phyloP scores from a whole-genome alignment of 2,797 vertebrate genomes.

The Cynodonichthys magdalenae region DNA sequence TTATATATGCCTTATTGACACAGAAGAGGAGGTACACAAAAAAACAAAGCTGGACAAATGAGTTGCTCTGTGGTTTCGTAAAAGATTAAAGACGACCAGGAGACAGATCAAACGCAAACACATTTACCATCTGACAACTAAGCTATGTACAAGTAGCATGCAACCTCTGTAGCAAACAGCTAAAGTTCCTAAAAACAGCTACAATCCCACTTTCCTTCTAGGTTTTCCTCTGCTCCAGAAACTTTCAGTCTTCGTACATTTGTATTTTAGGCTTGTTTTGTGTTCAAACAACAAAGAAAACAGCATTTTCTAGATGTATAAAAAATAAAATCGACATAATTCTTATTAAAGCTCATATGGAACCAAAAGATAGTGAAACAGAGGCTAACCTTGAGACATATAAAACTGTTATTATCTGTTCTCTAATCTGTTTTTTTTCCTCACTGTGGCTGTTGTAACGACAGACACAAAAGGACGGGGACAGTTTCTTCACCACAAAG shows the following conservation, averaged over 20 bases:
- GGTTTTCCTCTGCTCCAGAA: slow-evolving; percentile 56
- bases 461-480: slow-evolving; percentile 68
- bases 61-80: slow-evolving; percentile 29
- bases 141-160: slow-evolving; percentile 84
- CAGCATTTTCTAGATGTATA: not conserved
- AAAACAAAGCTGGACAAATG: slow-evolving; percentile 64
- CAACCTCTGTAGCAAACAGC: slow-evolving; percentile 49
- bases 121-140: slow-evolving; percentile 71
- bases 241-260: slow-evolving; percentile 26
- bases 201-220: slow-evolving; percentile 24
- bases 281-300: not conserved
- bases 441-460: slow-evolving; percentile 35
- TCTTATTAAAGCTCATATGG: slow-evolving; percentile 2
- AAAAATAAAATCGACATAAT: not conserved
- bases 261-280: not conserved
- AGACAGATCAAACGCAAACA: slow-evolving; percentile 75
- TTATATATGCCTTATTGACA: slow-evolving; percentile 18
- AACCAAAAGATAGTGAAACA: slow-evolving; percentile 45
- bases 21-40: slow-evolving; percentile 47
- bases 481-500: slow-evolving; percentile 39
- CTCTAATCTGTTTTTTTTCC: slow-evolving; percentile 30
- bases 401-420: slow-evolving; percentile 14
- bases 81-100: slow-evolving; percentile 47
- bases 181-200: slow-evolving; percentile 20
- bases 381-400: slow-evolving; percentile 47